Percentiles rank a stretch among this genome's conserved stretches.
phyloP scores from a whole-genome alignment of 2,797 vertebrate genomes.

The Serranus cabrilla region DNA sequence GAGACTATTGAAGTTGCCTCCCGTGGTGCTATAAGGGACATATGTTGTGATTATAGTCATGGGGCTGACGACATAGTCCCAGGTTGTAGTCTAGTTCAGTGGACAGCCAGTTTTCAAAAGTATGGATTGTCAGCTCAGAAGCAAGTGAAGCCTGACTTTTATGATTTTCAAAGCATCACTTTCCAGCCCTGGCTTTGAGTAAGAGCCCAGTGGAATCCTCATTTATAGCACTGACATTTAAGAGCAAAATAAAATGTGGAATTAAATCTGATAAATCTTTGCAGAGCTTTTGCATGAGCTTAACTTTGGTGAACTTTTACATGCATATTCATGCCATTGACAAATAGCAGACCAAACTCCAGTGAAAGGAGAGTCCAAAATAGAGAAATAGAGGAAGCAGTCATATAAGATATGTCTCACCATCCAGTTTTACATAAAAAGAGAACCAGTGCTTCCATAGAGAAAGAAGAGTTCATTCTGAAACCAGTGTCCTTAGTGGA shows the following conservation, averaged over 20 bases:
- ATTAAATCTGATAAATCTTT: background rate
- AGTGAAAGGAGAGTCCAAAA: background rate
- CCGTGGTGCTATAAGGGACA: background rate
- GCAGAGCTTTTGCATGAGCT: background rate
- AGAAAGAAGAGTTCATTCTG: too few species aligned
- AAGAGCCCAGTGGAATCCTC: too few species aligned
- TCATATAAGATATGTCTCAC: too few species aligned
- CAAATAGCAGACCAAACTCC: background rate
- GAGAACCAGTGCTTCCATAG: too few species aligned
- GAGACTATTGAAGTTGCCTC: background rate
- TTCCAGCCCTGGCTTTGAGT: background rate
- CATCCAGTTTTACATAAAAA: too few species aligned
- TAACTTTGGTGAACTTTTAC: background rate
- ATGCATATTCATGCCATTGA: background rate
- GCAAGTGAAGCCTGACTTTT: too few species aligned
- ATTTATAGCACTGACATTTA: background rate
- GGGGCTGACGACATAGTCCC: background rate
- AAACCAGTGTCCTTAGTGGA: too few species aligned
- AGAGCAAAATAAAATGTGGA: background rate
- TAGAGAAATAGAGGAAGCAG: background rate
- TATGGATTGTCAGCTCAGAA: too few species aligned
- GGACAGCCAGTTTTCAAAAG: too few species aligned
- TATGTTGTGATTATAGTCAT: background rate
- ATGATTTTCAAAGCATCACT: background rate
- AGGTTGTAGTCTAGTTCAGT: background rate